These are phyloP conservation scores for Protonibea diacanthus DNA, from an alignment of 2,797 vertebrate species.

Conservation along the genomic window DNA sequence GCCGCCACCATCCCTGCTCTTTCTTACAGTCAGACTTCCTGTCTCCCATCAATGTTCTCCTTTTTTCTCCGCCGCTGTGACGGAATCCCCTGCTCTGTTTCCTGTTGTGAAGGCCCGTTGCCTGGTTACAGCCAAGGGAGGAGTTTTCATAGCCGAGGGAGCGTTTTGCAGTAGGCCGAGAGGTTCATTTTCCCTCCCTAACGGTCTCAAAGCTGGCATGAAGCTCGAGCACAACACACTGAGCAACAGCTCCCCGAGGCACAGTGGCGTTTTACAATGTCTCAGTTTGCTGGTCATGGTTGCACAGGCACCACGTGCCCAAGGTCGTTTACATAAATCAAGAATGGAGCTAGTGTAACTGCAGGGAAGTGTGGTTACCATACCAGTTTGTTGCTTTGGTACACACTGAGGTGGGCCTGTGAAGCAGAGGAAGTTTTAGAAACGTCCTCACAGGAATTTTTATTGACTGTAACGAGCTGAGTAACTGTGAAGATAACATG, in stretches of 20 bases:
- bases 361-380: slow-evolving; percentile 34
- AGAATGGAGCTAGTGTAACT: slow-evolving; percentile 43
- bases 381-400: slow-evolving; percentile 22
- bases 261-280: slow-evolving; percentile 46
- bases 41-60: slow-evolving; percentile 86
- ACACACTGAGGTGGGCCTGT: slow-evolving; percentile 17
- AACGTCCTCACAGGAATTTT: slow-evolving; percentile 8
- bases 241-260: slow-evolving; percentile 54
- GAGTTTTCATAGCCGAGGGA: slow-evolving; percentile 73
- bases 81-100: slow-evolving; percentile 95
- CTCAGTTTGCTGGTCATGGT: slow-evolving; percentile 25
- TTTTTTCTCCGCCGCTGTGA: slow-evolving; percentile 86
- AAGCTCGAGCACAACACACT: slow-evolving; percentile 56
- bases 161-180: slow-evolving; percentile 56
- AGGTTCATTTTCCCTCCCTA: slow-evolving; percentile 53
- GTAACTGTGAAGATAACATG: not conserved
- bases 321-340: slow-evolving; percentile 38
- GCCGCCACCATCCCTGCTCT: slow-evolving; percentile 32
- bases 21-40: slow-evolving; percentile 85
- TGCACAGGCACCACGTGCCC: slow-evolving; percentile 32
- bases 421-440: slow-evolving; percentile 21
- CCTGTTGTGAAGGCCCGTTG: slow-evolving; percentile 94
- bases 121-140: slow-evolving; percentile 85
- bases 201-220: slow-evolving; percentile 34
- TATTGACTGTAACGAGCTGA: not conserved